Base-by-base conservation (phyloP, 2,797 vertebrate genomes). In the Poeciliopsis presidionis region DNA sequence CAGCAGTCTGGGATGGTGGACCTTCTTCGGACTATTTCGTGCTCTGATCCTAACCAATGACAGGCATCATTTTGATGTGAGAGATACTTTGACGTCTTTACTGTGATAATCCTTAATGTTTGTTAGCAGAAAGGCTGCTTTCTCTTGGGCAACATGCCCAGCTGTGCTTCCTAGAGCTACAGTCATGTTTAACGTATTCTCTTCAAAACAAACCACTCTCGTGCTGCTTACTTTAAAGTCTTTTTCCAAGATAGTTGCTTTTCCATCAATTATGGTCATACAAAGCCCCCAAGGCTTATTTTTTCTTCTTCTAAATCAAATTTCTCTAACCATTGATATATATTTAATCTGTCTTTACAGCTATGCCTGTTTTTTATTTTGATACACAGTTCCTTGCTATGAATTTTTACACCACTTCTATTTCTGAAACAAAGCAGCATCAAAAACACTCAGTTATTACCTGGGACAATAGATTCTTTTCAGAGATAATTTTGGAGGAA, bases 401-500 rank as follows among this genome's bases (percentile, higher is more conserved):
- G 1, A 36, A 84, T 33, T 28, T 77, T 79, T 33, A 46, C 53
- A 22, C 25, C 20, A 13, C 13, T 49, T 46, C 78, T 83, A 67
- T 51, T 65, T 80, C 45, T 72, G 45, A 30, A 72, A 72, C 25
- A 33, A 61, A 12, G 45, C 41, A n/a, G 28, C 7, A 0, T 39
- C 41, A 61, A 46, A 79, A 63, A 53, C 3, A 0, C 1, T 76
- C 65, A 25, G 46, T 84, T 78, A 85, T 74, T 69, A 90, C 83
- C 87, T 77, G 83, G 13, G 67, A 90, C 18, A 30, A 73, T 77
- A 53, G 74, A 81, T 81, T 75, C 77, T 59, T 80, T 80, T 70
- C 77, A 84, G 85, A 28, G 73, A 81, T 55, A 75, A 70, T 81
- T 90, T 85, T 63, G 73, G 73, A 73, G 72, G 83, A 76, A 81